Evolutionary conservation across 1,140 invertebrate genomes (phyloP).

Genomic region (Bombus confusus): DNA sequence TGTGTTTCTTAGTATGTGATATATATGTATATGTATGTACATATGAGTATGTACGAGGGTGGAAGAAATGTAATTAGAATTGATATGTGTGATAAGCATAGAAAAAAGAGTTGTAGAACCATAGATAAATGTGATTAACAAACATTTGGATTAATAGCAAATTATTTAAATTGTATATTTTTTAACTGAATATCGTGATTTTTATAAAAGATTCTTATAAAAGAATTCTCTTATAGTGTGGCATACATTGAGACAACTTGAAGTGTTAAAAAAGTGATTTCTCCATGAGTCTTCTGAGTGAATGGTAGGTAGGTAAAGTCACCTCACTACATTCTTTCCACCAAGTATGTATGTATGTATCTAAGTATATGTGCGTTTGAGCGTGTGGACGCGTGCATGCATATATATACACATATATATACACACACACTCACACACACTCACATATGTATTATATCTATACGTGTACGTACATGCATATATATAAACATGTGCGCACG

Average conservation of each 20-base stretch:
- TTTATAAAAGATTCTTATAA: not conserved
- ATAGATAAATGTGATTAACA: not conserved
- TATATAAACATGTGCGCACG: not conserved
- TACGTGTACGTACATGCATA: not conserved
- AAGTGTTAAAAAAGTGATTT: not conserved
- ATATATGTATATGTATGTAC: not conserved
- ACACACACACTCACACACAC: too few species aligned
- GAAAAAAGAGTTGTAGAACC: too few species aligned
- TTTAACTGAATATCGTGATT: not conserved
- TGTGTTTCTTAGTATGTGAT: not conserved
- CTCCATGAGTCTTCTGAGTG: not conserved
- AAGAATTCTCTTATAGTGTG: not conserved
- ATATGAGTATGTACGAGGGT: not conserved
- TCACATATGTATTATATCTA: conserved; percentile 1
- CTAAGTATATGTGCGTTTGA: too few species aligned
- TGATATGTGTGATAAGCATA: not conserved
- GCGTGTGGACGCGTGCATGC: not conserved
- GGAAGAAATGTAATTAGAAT: not conserved
- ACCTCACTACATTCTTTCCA: not conserved
- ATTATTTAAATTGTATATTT: not conserved
- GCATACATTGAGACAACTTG: not conserved
- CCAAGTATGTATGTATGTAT: not conserved
- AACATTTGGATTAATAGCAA: not conserved
- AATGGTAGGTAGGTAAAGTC: not conserved
- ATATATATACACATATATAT: too few species aligned